Conservation (phyloP, 2,797 vertebrate genomes). For the Sebastolobus altivelis region DNA sequence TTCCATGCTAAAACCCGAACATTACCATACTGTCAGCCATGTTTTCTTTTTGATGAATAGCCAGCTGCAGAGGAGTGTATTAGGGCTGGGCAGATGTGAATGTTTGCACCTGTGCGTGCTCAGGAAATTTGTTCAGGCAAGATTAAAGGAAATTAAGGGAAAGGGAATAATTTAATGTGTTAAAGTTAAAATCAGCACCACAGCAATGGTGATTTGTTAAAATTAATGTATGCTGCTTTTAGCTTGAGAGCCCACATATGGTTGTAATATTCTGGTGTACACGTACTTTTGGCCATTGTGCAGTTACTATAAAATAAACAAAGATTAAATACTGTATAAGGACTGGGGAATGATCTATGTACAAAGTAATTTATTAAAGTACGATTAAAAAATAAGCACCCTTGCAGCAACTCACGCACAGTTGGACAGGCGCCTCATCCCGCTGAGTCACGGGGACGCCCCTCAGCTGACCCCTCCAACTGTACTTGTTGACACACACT, state of each 20-base stretch:
- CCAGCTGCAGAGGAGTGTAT: constrained; percentile 12
- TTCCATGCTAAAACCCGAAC: constrained; percentile 55
- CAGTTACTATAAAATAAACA: neutral
- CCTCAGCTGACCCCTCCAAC: constrained; percentile 22
- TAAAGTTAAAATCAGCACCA: neutral
- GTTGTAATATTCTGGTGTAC: neutral
- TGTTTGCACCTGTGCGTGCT: constrained; percentile 5
- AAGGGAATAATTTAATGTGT: neutral
- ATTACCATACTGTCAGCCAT: constrained; percentile 51
- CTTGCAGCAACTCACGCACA: neutral
- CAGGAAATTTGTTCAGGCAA: neutral
- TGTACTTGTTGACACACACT: constrained; percentile 51
- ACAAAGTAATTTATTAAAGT: constrained; percentile 5
- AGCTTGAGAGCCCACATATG: neutral
- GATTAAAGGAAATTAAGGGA: neutral
- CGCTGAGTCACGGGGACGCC: constrained; percentile 19
- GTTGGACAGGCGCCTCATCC: constrained; percentile 8
- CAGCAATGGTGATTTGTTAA: neutral
- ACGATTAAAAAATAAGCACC: neutral
- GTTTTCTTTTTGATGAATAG: constrained; percentile 52
- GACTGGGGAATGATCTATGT: neutral
- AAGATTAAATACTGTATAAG: neutral
- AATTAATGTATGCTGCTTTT: neutral
- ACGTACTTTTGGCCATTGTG: neutral
- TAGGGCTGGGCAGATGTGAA: neutral